phyloP scores from a whole-genome alignment of 2,888 invertebrate genomes.

The Lepidochrysops patricia region DNA sequence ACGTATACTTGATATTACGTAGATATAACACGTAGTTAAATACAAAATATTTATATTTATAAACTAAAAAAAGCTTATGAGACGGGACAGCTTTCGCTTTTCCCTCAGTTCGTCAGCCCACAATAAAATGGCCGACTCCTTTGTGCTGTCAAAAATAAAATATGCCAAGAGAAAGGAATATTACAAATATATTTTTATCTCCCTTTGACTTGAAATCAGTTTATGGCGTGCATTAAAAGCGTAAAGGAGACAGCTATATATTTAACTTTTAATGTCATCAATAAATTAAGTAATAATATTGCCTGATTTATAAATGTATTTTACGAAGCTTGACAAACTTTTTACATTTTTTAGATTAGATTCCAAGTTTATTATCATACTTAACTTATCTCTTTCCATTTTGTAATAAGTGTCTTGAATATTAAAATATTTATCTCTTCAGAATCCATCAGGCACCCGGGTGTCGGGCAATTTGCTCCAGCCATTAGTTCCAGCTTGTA shows the following conservation, averaged over 20 bases:
- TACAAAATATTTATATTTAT: slow-evolving; percentile 39
- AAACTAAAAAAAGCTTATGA: slow-evolving; percentile 51
- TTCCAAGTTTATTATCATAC: too few species aligned
- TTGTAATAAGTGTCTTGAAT: too few species aligned
- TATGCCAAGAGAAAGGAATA: slow-evolving; percentile 55
- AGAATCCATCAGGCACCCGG: too few species aligned
- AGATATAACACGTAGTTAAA: slow-evolving; percentile 34
- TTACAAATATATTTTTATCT: slow-evolving; percentile 58
- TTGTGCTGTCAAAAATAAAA: slow-evolving; percentile 69
- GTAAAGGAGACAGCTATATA: slow-evolving; percentile 38
- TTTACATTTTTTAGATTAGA: too few species aligned
- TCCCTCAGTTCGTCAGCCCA: slow-evolving; percentile 44
- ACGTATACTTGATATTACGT: slow-evolving; percentile 69
- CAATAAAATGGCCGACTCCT: slow-evolving; percentile 73
- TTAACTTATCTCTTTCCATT: too few species aligned
- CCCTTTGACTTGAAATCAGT: slow-evolving; percentile 44
- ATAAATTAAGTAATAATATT: too few species aligned
- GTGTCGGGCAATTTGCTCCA: too few species aligned
- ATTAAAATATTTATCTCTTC: too few species aligned
- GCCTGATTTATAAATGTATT: too few species aligned
- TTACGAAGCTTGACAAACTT: too few species aligned
- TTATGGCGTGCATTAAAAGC: slow-evolving; percentile 36
- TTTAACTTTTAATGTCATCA: neutral
- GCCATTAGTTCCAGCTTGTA: too few species aligned
- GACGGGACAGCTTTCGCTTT: slow-evolving; percentile 46